Conservation (phyloP, 53 echinoderm and acorn worm species). For the Echinometra lucunter region DNA sequence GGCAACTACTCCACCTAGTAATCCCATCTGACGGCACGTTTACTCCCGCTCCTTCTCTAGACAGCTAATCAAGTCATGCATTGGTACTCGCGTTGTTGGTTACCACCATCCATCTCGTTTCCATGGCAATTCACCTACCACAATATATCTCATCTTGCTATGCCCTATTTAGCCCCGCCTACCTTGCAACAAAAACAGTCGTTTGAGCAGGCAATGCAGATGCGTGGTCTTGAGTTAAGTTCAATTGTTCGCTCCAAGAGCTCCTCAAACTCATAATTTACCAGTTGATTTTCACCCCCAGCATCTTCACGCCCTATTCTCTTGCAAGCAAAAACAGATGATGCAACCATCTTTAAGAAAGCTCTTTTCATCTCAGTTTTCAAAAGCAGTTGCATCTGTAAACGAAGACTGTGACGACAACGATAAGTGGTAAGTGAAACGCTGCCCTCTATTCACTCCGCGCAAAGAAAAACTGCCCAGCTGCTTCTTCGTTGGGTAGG, state of each 20-base stretch:
- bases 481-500: background rate
- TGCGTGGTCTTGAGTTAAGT: background rate
- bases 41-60: slow-evolving; percentile 43
- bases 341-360: slow-evolving; percentile 15
- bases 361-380: slow-evolving; percentile 24
- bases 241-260: background rate
- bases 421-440: slow-evolving; percentile 27
- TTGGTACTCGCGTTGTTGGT: slow-evolving; percentile 4
- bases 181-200: background rate
- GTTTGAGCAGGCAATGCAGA: background rate
- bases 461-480: slow-evolving; percentile 2
- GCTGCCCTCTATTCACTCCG: slow-evolving; percentile 30
- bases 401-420: background rate
- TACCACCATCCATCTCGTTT: slow-evolving; percentile 18
- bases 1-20: background rate
- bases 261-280: background rate
- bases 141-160: background rate
- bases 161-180: background rate
- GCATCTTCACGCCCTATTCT: background rate
- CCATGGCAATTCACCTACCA: slow-evolving; percentile 36
- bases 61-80: slow-evolving; percentile 65
- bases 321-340: background rate
- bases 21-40: slow-evolving; percentile 27
- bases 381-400: background rate
- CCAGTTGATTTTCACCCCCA: background rate